A percentile compares a stretch with the other conserved stretches of the same genome.
Evolutionary conservation across 1,140 invertebrate genomes (phyloP).

Genomic region (Brachionus asplanchnoidis): DNA sequence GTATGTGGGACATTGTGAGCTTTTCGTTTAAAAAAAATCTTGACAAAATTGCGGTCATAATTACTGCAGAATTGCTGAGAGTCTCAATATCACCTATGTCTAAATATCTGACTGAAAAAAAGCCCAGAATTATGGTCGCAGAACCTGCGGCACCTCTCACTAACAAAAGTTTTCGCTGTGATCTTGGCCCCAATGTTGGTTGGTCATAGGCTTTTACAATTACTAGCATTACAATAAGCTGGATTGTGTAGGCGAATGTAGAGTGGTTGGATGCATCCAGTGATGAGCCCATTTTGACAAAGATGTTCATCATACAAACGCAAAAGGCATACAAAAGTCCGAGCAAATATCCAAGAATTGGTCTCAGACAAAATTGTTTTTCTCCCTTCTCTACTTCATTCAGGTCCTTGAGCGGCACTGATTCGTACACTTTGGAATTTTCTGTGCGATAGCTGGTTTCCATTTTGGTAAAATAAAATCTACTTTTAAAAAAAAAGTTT

Average conservation of each 20-base stretch:
- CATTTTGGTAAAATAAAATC: background rate
- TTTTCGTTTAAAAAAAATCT: constrained; percentile 35
- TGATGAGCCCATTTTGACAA: constrained; percentile 21
- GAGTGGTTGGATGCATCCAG: constrained; percentile 21
- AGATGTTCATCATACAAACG: constrained; percentile 6
- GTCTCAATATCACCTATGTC: background rate
- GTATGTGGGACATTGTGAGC: background rate
- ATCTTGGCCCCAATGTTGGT: background rate
- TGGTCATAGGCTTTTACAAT: background rate
- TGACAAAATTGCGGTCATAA: background rate
- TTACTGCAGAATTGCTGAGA: background rate
- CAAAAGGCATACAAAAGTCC: background rate
- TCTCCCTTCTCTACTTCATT: background rate
- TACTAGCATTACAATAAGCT: constrained; percentile 20
- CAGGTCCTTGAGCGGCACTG: background rate
- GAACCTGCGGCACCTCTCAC: background rate
- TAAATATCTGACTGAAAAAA: constrained; percentile 1
- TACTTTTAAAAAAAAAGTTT: background rate
- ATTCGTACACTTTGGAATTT: background rate
- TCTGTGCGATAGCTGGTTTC: background rate
- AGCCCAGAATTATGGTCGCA: background rate
- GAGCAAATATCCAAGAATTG: constrained; percentile 8
- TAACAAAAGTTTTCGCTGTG: background rate
- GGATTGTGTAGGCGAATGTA: background rate
- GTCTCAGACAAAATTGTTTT: background rate